phyloP scores from a whole-genome alignment of 30 jellyfish, hydroid and myxozoan genomes.

The Hydractinia echinata region DNA sequence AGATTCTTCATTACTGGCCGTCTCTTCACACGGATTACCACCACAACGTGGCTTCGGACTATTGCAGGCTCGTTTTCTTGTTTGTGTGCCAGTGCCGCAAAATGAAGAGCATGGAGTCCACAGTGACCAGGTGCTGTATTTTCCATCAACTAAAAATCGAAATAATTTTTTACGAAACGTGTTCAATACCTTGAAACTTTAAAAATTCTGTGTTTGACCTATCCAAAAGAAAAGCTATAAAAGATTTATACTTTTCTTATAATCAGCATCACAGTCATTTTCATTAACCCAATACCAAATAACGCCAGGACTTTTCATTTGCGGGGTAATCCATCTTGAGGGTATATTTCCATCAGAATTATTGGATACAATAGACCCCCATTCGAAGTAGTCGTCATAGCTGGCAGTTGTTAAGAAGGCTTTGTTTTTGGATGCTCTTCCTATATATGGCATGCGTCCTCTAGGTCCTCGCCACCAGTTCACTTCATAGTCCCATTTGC shows the following conservation, averaged over 20 bases:
- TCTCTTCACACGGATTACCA: conserved; percentile 51
- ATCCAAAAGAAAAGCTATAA: too few relatives aligned
- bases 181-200: not conserved
- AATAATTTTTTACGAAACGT: not conserved
- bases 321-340: conserved; percentile 55
- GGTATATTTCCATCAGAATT: conserved; percentile 42
- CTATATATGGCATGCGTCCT: conserved; percentile 80
- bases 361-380: conserved; percentile 72
- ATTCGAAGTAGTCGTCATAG: conserved; percentile 30
- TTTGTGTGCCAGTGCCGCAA: conserved; percentile 67
- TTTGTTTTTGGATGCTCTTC: conserved; percentile 30
- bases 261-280: conserved; percentile 72
- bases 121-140: conserved; percentile 60
- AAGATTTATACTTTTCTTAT: conserved; percentile 39
- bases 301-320: conserved; percentile 58
- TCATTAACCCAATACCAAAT: conserved; percentile 96
- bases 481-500: conserved; percentile 52
- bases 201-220: not conserved
- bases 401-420: conserved; percentile 72
- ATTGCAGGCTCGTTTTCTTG: conserved; percentile 58
- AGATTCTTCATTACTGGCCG: not conserved
- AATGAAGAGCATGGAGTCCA: conserved; percentile 72
- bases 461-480: conserved; percentile 41
- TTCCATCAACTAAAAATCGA: conserved; percentile 66
- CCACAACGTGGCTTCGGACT: conserved; percentile 85